These are phyloP conservation scores for Acronicta aceris DNA, from an alignment of 2,888 invertebrate genomes.

Conservation along the genomic window DNA sequence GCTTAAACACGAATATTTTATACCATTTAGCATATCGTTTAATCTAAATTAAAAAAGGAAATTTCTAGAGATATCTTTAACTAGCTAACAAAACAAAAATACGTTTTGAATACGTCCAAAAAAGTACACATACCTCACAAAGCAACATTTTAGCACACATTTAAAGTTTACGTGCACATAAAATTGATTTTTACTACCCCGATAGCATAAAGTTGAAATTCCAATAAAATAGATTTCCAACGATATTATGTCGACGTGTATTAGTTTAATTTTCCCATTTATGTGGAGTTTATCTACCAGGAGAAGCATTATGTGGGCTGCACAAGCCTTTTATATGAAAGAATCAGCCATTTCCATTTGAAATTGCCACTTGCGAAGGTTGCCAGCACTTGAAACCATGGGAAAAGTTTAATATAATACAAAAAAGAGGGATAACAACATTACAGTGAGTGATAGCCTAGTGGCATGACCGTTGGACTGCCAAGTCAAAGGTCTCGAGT, in stretches of 20 bases:
- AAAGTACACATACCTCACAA: constrained; percentile 23
- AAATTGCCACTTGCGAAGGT: constrained; percentile 68
- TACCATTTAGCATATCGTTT: too few relatives aligned
- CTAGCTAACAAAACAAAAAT: too few relatives aligned
- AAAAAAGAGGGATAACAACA: too few relatives aligned
- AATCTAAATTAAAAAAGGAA: too few relatives aligned
- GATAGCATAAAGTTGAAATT: constrained; percentile 60
- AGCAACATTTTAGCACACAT: constrained; percentile 46
- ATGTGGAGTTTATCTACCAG: constrained; percentile 65
- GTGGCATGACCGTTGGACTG: too few relatives aligned
- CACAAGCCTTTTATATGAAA: constrained; percentile 72
- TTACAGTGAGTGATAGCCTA: too few relatives aligned
- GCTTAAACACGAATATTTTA: too few relatives aligned
- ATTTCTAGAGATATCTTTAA: too few relatives aligned
- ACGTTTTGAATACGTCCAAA: too few relatives aligned
- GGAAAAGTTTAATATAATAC: constrained; percentile 67
- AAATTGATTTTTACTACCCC: constrained; percentile 58
- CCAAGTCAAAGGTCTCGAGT: too few relatives aligned
- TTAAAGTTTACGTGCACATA: constrained; percentile 53
- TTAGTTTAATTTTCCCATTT: constrained; percentile 71
- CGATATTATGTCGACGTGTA: constrained; percentile 55
- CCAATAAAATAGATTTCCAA: constrained; percentile 57
- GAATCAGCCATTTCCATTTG: constrained; percentile 73
- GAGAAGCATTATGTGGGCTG: constrained; percentile 63
- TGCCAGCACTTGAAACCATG: constrained; percentile 54